Evolutionary conservation across 2,888 invertebrate genomes (phyloP).

Genomic region (Diarsia dahlii): DNA sequence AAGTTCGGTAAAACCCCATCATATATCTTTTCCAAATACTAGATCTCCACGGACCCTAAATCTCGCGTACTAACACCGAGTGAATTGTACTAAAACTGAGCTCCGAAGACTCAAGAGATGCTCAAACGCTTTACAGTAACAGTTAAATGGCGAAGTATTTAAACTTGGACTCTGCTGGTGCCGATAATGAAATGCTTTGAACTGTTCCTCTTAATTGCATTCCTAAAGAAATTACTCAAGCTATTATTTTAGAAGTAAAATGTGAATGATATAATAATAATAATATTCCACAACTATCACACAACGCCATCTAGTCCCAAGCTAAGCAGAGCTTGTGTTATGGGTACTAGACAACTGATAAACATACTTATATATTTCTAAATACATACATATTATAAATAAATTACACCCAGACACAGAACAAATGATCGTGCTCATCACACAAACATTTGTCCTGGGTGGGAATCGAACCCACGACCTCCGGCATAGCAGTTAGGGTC

Average conservation of each 20-base stretch:
- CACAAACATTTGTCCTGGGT: too few species aligned
- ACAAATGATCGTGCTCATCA: too few species aligned
- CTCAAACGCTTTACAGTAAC: slow-evolving; percentile 37
- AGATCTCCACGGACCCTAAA: slow-evolving; percentile 37
- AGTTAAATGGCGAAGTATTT: slow-evolving; percentile 54
- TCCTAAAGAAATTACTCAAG: slow-evolving; percentile 25
- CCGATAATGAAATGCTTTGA: slow-evolving; percentile 47
- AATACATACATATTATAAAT: too few species aligned
- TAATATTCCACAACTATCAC: too few species aligned
- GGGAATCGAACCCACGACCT: too few species aligned
- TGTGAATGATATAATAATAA: background rate
- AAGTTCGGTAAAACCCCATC: background rate
- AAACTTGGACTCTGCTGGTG: slow-evolving; percentile 44
- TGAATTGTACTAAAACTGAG: slow-evolving; percentile 48
- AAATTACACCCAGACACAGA: too few species aligned
- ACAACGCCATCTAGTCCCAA: too few species aligned
- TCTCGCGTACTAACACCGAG: slow-evolving; percentile 35
- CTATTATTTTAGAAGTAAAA: background rate
- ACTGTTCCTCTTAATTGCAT: slow-evolving; percentile 44
- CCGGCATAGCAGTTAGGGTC: too few species aligned
- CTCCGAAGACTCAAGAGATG: slow-evolving; percentile 37
- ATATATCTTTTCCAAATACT: slow-evolving; percentile 3
- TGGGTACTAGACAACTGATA: too few species aligned
- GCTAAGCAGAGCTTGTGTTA: too few species aligned
- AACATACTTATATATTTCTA: too few species aligned